phyloP scores from a whole-genome alignment of 1,140 invertebrate genomes.

The Charaxes varanes region DNA sequence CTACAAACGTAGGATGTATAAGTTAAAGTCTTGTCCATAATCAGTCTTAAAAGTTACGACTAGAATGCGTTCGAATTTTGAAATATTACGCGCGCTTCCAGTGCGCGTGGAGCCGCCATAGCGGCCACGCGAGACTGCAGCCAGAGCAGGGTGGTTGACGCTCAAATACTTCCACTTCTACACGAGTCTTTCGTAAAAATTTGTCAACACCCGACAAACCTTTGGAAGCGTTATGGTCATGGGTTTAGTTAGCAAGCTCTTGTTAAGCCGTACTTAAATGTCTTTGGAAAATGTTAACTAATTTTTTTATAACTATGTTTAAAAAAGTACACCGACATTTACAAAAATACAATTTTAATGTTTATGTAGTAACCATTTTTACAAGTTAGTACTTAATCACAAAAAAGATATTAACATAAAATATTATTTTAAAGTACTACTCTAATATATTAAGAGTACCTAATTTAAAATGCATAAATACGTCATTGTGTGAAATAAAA shows the following conservation, averaged over 20 bases:
- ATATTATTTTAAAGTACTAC: no score
- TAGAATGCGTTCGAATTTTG: slow-evolving; percentile 33
- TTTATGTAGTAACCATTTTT: no score
- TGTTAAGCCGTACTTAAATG: not conserved
- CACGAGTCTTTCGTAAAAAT: slow-evolving; percentile 38
- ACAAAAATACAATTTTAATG: no score
- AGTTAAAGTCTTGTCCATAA: slow-evolving; percentile 16
- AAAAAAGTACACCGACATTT: no score
- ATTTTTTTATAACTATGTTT: no score
- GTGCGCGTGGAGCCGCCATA: slow-evolving; percentile 46
- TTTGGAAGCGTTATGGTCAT: no score
- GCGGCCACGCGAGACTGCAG: slow-evolving; percentile 47
- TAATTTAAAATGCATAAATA: no score
- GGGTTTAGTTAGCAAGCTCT: not conserved
- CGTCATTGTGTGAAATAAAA: no score
- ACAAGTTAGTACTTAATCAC: no score
- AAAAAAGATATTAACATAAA: no score
- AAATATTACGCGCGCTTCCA: slow-evolving; percentile 44
- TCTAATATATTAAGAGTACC: no score
- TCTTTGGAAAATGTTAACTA: slow-evolving; percentile 1
- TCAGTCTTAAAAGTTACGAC: slow-evolving; percentile 38
- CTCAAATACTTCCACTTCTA: slow-evolving; percentile 65
- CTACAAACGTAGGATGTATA: slow-evolving; percentile 7
- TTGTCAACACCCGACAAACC: slow-evolving; percentile 20
- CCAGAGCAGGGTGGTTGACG: slow-evolving; percentile 24